These are phyloP conservation scores for Otocyon megalotis DNA, from an alignment of 2,113 vertebrate species.

Conservation along the genomic window DNA sequence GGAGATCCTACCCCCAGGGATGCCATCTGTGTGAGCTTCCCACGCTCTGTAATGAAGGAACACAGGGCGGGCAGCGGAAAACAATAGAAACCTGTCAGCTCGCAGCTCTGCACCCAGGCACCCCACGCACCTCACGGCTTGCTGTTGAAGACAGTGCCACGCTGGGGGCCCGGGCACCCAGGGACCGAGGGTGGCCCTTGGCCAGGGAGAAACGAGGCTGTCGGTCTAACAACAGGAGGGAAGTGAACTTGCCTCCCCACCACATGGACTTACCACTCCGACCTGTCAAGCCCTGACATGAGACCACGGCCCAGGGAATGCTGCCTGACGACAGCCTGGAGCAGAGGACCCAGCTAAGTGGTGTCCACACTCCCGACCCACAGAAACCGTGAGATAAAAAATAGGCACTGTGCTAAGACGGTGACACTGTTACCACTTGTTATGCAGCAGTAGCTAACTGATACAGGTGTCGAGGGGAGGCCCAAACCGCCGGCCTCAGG, in stretches of 20 bases:
- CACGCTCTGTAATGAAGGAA: not conserved
- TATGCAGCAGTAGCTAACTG: not conserved
- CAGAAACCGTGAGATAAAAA: not conserved
- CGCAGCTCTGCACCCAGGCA: not conserved
- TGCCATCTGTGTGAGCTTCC: too few relatives aligned
- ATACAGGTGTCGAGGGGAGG: too few relatives aligned
- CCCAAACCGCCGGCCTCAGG: not conserved
- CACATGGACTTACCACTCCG: rapidly evolving
- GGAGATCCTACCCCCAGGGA: not conserved
- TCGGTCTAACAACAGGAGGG: rapidly evolving
- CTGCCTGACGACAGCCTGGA: not conserved
- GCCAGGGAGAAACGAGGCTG: not conserved
- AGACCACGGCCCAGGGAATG: not conserved
- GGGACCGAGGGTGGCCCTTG: not conserved
- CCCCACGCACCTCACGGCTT: not conserved
- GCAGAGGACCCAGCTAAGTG: not conserved
- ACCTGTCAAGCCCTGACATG: not conserved
- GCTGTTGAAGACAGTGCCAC: rapidly evolving
- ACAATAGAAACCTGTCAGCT: too few relatives aligned
- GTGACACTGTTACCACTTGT: not conserved
- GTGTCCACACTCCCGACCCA: not conserved
- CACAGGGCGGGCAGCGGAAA: not conserved
- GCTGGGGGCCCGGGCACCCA: not conserved
- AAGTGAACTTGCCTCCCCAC: not conserved
- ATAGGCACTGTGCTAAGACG: not conserved